These are phyloP conservation scores for Entomobrya multifasciata DNA, from an alignment of 2,888 invertebrate species.

Conservation along the genomic window DNA sequence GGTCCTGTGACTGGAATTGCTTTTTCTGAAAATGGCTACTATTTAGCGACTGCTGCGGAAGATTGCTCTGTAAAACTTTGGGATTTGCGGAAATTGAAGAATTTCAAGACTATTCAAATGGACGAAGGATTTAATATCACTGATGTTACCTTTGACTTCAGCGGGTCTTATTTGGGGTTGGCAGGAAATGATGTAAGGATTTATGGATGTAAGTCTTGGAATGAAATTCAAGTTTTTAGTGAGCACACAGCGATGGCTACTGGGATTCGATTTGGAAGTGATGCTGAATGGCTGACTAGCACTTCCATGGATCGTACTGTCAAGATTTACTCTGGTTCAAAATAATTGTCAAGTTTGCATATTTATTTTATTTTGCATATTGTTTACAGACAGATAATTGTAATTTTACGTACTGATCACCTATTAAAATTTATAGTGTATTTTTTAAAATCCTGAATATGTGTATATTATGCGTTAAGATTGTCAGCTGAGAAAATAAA, in stretches of 20 bases:
- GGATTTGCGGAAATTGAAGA: slow-evolving; percentile 99
- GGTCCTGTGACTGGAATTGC: slow-evolving; percentile 98
- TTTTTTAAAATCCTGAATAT: no score
- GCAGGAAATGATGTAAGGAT: slow-evolving; percentile 98
- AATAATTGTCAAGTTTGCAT: no score
- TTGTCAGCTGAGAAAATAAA: no score
- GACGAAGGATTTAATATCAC: slow-evolving; percentile 95
- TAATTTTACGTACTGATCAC: no score
- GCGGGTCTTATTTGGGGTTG: slow-evolving; percentile 97
- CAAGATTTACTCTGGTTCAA: slow-evolving; percentile 87
- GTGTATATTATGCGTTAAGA: no score
- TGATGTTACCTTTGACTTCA: slow-evolving; percentile 98
- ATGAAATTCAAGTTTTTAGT: slow-evolving; percentile 94
- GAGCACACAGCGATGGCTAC: slow-evolving; percentile 99
- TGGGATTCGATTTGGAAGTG: slow-evolving; percentile 97
- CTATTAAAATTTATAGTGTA: no score
- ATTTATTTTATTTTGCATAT: no score
- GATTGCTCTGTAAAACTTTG: slow-evolving; percentile 98
- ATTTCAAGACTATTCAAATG: slow-evolving; percentile 97
- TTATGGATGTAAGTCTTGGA: slow-evolving; percentile 98
- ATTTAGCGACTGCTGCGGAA: slow-evolving; percentile 98
- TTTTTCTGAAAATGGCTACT: slow-evolving; percentile 99
- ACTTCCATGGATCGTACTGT: slow-evolving; percentile 98
- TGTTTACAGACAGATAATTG: no score
- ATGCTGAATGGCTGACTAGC: slow-evolving; percentile 96